Percentiles rank a stretch among this genome's conserved stretches.
These are phyloP conservation scores for Acanthis flammea DNA, from an alignment of 2,797 vertebrate species.

Conservation along the genomic window DNA sequence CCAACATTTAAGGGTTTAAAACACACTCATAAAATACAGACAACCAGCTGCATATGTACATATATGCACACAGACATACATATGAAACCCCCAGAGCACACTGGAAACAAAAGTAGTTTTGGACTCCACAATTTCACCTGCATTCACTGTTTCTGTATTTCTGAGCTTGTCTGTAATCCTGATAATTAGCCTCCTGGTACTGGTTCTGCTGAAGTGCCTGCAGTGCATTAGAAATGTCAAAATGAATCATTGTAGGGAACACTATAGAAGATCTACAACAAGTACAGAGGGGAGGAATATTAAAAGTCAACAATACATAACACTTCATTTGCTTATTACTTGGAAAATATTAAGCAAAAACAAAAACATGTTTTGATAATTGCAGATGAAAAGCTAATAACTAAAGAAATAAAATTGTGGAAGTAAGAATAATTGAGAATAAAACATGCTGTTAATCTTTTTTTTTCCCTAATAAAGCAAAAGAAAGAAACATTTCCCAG, in stretches of 20 bases:
- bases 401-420: neutral
- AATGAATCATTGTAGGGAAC: constrained; percentile 24
- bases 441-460: neutral
- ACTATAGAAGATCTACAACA: neutral
- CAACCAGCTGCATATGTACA: neutral
- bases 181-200: constrained; percentile 47
- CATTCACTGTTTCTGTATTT: constrained; percentile 2
- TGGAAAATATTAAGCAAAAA: neutral
- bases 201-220: constrained; percentile 15
- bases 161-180: neutral
- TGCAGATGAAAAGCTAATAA: neutral
- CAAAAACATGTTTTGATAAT: neutral
- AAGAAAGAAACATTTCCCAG: constrained; percentile 14
- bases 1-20: neutral
- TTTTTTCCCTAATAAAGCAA: neutral
- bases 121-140: neutral
- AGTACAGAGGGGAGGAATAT: neutral
- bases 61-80: neutral
- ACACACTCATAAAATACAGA: neutral
- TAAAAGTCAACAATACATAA: neutral
- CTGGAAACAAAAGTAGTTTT: neutral
- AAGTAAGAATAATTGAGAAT: neutral
- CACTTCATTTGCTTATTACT: neutral
- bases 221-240: constrained; percentile 20
- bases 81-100: neutral